Conservation (phyloP, 2,797 vertebrate genomes). For the Poecilia picta region DNA sequence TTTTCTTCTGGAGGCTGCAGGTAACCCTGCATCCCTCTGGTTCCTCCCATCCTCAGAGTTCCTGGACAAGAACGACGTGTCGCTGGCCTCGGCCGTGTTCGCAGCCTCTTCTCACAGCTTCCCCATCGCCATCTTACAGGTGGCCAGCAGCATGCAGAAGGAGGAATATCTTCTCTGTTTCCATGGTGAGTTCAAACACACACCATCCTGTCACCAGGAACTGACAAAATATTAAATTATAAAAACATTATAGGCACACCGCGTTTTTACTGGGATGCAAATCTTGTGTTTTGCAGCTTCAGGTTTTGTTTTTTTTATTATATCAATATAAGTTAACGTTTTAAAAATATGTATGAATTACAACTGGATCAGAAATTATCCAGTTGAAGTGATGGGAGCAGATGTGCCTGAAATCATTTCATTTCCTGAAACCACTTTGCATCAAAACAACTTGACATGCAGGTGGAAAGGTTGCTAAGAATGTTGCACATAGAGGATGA, state of each 20-base stretch:
- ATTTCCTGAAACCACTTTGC: not conserved
- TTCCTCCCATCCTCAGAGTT: slow-evolving; percentile 84
- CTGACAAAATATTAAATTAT: no score
- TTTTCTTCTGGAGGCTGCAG: not conserved
- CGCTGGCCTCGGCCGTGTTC: slow-evolving; percentile 93
- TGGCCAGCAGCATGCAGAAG: slow-evolving; percentile 90
- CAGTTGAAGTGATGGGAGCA: not conserved
- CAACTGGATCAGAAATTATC: not conserved
- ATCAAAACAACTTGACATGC: not conserved
- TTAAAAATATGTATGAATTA: no score
- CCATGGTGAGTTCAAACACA: slow-evolving; percentile 82
- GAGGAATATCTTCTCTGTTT: slow-evolving; percentile 98
- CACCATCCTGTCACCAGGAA: no score
- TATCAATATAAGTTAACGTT: no score
- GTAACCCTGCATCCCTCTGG: not conserved
- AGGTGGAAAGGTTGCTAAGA: not conserved
- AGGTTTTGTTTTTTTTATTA: not conserved
- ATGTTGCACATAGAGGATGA: not conserved
- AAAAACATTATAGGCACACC: no score
- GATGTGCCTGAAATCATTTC: not conserved
- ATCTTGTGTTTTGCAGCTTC: not conserved
- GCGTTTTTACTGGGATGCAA: no score
- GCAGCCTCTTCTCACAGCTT: slow-evolving; percentile 96
- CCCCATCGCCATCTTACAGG: slow-evolving; percentile 96
- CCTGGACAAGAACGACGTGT: slow-evolving; percentile 96